A percentile compares a stretch with the other conserved stretches of the same genome.
phyloP scores from a whole-genome alignment of 2,113 vertebrate genomes.

The Cochlearius cochlearius region DNA sequence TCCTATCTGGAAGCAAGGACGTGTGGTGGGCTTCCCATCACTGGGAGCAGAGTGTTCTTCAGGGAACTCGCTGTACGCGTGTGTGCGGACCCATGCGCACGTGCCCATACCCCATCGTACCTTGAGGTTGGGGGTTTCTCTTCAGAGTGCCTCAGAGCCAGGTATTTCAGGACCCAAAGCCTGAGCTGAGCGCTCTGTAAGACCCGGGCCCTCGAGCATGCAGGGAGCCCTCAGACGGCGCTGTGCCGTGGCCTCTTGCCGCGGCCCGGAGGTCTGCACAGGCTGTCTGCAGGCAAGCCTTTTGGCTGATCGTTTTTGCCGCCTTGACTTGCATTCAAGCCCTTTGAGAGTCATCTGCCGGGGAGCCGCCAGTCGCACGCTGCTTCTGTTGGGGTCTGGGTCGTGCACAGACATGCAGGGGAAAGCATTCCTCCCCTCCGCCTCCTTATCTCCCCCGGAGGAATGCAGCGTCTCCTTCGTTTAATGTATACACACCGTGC shows the following conservation, averaged over 20 bases:
- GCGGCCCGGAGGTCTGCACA: accelerated
- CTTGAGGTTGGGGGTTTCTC: neutral
- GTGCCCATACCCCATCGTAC: accelerated
- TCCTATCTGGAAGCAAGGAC: neutral
- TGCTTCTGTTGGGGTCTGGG: neutral
- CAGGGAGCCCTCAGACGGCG: neutral
- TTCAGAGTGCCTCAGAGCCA: neutral
- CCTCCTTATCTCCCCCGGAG: neutral
- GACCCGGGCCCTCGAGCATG: neutral
- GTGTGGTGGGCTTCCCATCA: neutral
- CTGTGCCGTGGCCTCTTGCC: neutral
- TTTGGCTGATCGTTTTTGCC: neutral
- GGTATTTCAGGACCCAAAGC: neutral
- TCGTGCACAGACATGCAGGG: neutral
- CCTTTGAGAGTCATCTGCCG: neutral
- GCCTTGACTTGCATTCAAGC: neutral
- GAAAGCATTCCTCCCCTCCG: neutral
- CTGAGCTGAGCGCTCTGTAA: neutral
- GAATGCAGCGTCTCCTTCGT: neutral
- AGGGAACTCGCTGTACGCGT: accelerated
- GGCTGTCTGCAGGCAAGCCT: neutral
- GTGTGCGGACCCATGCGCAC: neutral
- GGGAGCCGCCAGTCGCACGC: neutral
- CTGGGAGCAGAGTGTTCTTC: neutral
- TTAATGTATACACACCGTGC: accelerated